A percentile compares a stretch with the other conserved stretches of the same genome.
Conservation (phyloP, 2,888 invertebrate species). For the Leptarthrus brevirostris region DNA sequence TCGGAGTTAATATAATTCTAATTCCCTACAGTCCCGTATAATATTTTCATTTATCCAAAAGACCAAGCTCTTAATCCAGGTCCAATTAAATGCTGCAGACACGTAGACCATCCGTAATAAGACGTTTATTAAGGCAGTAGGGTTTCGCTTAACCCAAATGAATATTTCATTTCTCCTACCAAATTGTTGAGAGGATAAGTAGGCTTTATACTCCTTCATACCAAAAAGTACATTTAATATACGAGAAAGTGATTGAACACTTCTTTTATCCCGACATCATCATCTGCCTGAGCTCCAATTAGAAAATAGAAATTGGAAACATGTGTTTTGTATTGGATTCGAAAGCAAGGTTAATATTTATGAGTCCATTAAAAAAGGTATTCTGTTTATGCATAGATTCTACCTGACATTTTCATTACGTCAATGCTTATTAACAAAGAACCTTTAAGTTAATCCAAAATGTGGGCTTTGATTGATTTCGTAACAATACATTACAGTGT, state of each 20-base stretch:
- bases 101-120: conserved; percentile 41
- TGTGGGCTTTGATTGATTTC: no score
- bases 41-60: conserved; percentile 34
- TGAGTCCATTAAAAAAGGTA: no score
- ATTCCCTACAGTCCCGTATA: conserved; percentile 34
- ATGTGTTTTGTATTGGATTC: no score
- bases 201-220: not conserved
- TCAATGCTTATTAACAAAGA: no score
- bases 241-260: not conserved
- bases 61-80: conserved; percentile 19
- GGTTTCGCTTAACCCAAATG: conserved; percentile 37
- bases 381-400: no score
- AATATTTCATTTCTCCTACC: conserved; percentile 33
- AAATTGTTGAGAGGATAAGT: conserved; percentile 19
- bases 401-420: no score
- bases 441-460: no score
- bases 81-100: conserved; percentile 36
- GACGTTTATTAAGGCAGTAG: conserved; percentile 37
- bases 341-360: no score
- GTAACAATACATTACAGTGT: no score
- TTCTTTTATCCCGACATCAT: not conserved
- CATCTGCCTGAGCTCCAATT: not conserved
- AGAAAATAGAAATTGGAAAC: not conserved
- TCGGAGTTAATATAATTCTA: conserved; percentile 15
- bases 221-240: not conserved